Percentiles rank a stretch among this genome's conserved stretches.
Conservation (phyloP, 2,113 vertebrate species). For the Sphyrna mokarran region DNA sequence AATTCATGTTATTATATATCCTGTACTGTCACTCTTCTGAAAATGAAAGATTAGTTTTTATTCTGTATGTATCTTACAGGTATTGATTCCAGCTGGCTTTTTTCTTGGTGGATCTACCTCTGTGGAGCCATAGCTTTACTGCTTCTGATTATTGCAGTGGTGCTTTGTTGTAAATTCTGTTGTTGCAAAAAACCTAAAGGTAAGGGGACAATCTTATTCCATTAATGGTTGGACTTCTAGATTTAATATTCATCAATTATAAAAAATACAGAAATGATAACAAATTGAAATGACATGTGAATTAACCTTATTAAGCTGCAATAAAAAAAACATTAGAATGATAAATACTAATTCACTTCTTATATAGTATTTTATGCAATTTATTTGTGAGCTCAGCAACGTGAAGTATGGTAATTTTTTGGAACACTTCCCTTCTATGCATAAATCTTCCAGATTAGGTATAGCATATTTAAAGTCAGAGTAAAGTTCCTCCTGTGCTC, state of each 20-base stretch:
- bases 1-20: background rate
- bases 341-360: background rate
- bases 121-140: background rate
- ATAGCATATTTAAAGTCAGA: background rate
- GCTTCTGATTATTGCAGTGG: background rate
- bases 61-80: background rate
- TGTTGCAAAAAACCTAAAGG: background rate
- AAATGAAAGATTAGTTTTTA: background rate
- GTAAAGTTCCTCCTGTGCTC: background rate
- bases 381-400: background rate
- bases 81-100: fast-evolving
- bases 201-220: background rate
- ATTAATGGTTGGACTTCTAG: background rate
- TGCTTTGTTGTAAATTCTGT: background rate
- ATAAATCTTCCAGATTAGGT: background rate
- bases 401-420: background rate
- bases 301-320: background rate
- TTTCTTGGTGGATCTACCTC: constrained; percentile 16
- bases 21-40: background rate
- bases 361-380: background rate
- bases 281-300: background rate
- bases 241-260: background rate
- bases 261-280: background rate
- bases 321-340: background rate
- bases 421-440: background rate